A percentile compares a stretch with the other conserved stretches of the same genome.
These are phyloP conservation scores for Erithacus rubecula DNA, from an alignment of 2,797 vertebrate species.

Conservation along the genomic window DNA sequence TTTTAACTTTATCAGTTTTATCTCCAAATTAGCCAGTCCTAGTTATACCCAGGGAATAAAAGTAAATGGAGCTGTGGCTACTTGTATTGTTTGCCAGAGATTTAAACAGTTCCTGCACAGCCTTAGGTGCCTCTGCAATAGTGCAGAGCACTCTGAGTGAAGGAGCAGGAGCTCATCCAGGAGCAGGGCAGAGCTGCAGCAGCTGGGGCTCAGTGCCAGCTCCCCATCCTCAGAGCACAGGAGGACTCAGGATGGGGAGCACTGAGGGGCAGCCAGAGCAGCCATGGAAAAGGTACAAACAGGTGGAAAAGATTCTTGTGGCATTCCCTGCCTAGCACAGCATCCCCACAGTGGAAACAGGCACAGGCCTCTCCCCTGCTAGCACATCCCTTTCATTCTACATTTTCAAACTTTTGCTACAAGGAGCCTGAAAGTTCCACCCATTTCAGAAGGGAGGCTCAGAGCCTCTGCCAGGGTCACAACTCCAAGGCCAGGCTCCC, in stretches of 20 bases:
- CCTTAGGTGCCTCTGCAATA: not conserved
- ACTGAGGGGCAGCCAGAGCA: not conserved
- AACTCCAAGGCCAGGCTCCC: rapidly evolving
- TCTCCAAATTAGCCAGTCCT: not conserved
- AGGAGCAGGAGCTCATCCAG: not conserved
- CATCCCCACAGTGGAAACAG: not conserved
- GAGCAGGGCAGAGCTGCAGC: not conserved
- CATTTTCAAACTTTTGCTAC: not conserved
- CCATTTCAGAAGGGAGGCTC: not conserved
- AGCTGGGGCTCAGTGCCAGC: rapidly evolving
- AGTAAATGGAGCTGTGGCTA: not conserved
- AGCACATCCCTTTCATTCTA: not conserved
- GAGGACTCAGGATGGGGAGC: not conserved
- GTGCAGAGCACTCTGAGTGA: not conserved
- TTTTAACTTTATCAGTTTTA: not conserved
- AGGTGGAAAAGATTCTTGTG: not conserved
- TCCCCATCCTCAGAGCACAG: rapidly evolving
- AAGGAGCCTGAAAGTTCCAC: not conserved
- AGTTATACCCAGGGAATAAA: not conserved
- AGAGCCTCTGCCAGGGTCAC: not conserved
- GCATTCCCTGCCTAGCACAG: rapidly evolving
- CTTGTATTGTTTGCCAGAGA: not conserved
- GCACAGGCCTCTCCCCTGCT: not conserved
- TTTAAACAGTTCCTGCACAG: not conserved
- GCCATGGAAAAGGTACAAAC: rapidly evolving